Percentiles rank a stretch among this genome's conserved stretches.
These are phyloP conservation scores for Alligator mississippiensis DNA, from an alignment of 2,113 vertebrate genomes.

Conservation along the genomic window DNA sequence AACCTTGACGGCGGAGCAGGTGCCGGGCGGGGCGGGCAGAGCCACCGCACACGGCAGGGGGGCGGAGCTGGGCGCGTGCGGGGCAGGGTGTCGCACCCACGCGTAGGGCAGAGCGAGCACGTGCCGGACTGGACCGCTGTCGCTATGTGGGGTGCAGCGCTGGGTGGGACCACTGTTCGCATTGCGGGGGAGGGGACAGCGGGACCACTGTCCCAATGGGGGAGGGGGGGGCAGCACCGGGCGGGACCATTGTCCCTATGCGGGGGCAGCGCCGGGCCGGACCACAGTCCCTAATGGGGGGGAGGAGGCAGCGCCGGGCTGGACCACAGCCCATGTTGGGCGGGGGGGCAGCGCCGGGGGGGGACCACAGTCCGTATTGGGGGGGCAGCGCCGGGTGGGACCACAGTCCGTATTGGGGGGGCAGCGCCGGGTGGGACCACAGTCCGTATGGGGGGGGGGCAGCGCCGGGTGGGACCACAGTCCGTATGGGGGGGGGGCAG, in stretches of 20 bases:
- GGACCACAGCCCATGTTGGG: not conserved
- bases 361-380: not conserved
- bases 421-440: not conserved
- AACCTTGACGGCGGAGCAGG: conserved; percentile 39
- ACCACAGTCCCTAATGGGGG: not conserved
- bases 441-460: too few species aligned
- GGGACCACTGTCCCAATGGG: too few species aligned
- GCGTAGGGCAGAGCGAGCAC: too few species aligned
- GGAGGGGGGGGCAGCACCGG: not conserved
- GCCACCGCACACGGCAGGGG: not conserved
- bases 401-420: not conserved
- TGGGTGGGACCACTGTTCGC: too few species aligned
- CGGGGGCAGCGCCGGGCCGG: not conserved
- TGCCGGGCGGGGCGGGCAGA: not conserved
- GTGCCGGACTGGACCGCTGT: too few species aligned
- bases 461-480: too few species aligned
- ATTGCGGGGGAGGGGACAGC: too few species aligned
- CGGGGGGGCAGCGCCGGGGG: not conserved
- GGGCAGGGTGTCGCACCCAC: not conserved
- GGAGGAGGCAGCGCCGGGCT: not conserved
- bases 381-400: not conserved
- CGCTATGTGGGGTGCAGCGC: too few species aligned
- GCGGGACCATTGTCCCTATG: not conserved
- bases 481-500: too few species aligned
- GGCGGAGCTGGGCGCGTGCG: not conserved